Base-by-base conservation (phyloP, 2,888 invertebrate species). In the Hedychridium roseum region DNA sequence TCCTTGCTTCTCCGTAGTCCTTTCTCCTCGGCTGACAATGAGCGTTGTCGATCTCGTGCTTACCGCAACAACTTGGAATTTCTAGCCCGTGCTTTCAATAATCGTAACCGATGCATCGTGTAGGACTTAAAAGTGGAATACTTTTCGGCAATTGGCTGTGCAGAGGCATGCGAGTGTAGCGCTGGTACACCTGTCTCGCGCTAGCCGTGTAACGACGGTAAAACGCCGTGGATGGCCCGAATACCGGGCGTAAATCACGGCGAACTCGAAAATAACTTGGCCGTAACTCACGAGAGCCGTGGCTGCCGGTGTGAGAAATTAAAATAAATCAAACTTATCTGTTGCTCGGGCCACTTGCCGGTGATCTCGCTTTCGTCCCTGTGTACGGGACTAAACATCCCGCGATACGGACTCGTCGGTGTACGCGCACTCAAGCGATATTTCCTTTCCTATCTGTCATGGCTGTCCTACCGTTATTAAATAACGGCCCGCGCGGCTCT, bases 281-380 rank as follows among this genome's bases (percentile, higher is more conserved):
- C 59, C 50, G 59, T 69, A 67, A 71, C 61, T 74, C 67, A 66
- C 57, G 39, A 47, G 43, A 16, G 49, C 48, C 12, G 43, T 55
- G 43, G 58, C 47, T 58, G 49, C 57, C 48, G 52, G 49, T 60
- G 48, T 53, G 68, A 66, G 67, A 74, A 74, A 76, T 73, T 72
- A 71, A 73, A 71, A 76, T 76, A 76, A 76, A 76, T 76, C 76
- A 74, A 65, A 72, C 68, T 76, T 76, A 76, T 76, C 76, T 74
- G 68, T 67, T 68, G 66, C 64, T 64, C 69, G 56, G 54, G 50
- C 60, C 66, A 67, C 67, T 68, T 66, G 62, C 70, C 67, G 65
- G 63, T 69, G 73, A 73, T 73, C 70, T 66, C 68, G 59, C 49
- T 52, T 45, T 43, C 56, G 51, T 53, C 50, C 47, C 38, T 36